These are phyloP conservation scores for fruit fly (Drosophila melanogaster) DNA, from an alignment of 1,140 invertebrate species.

Conservation along the genomic window DNA sequence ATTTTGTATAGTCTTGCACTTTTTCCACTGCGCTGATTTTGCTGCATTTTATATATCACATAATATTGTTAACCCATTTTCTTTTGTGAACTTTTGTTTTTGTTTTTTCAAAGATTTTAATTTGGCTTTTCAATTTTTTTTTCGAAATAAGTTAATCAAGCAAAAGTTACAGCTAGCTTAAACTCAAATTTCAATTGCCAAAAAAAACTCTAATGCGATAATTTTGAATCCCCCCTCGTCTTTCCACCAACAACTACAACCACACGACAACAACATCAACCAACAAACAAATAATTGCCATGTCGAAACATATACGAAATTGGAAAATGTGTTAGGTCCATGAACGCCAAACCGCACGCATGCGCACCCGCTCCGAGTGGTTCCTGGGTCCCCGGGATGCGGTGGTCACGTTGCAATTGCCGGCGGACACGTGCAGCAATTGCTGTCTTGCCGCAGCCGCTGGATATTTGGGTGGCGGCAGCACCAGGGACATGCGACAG, in stretches of 20 bases:
- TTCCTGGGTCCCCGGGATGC: constrained; percentile 90
- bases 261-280: constrained; percentile 52
- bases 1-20: constrained; percentile 42
- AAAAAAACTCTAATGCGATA: constrained; percentile 75
- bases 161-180: constrained; percentile 34
- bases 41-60: constrained; percentile 27
- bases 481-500: constrained; percentile 67
- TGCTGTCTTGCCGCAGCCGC: constrained; percentile 73
- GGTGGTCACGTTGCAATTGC: constrained; percentile 70
- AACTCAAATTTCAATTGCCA: constrained; percentile 52
- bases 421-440: constrained; percentile 77
- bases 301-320: constrained; percentile 28
- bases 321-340: constrained; percentile 89
- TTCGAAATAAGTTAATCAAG: constrained; percentile 37
- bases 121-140: constrained; percentile 38
- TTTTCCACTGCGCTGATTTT: constrained; percentile 51
- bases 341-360: constrained; percentile 95
- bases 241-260: constrained; percentile 54
- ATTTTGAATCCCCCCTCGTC: constrained; percentile 79
- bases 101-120: constrained; percentile 7
- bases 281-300: constrained; percentile 24
- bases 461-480: constrained; percentile 75
- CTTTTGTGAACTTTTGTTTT: constrained; percentile 29
- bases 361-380: constrained; percentile 97
- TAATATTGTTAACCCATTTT: constrained; percentile 37